These are phyloP conservation scores for Apis dorsata DNA, from an alignment of 1,140 invertebrate genomes.

Conservation along the genomic window DNA sequence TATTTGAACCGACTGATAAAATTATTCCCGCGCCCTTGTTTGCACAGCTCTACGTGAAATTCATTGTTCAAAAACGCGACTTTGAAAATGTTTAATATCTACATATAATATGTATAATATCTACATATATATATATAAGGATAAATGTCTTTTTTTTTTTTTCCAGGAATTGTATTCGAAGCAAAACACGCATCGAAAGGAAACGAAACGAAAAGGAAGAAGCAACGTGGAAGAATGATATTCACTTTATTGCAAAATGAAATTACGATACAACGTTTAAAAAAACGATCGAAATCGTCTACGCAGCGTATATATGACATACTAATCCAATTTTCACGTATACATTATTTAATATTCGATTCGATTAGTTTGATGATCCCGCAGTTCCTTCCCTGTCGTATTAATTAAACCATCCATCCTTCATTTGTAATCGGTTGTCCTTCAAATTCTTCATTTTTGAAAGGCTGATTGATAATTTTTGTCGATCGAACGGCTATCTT, in stretches of 20 bases:
- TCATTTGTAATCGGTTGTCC: background rate
- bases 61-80: no score
- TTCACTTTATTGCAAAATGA: slow-evolving; percentile 24
- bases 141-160: background rate
- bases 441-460: no score
- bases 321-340: slow-evolving; percentile 67
- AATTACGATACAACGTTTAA: background rate
- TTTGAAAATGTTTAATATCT: background rate
- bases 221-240: background rate
- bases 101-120: no score
- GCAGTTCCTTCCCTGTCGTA: background rate
- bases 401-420: no score
- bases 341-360: slow-evolving; percentile 15
- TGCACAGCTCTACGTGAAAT: no score
- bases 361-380: slow-evolving; percentile 35
- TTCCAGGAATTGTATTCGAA: background rate
- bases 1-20: no score
- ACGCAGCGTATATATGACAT: slow-evolving; percentile 53
- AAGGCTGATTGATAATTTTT: no score
- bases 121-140: background rate
- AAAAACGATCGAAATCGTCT: slow-evolving; percentile 1
- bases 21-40: no score
- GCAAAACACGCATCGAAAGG: background rate
- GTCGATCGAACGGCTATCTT: no score
- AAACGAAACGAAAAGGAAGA: background rate